Base-by-base conservation (phyloP, 2,888 invertebrate genomes). In the Luperina nickerlii region DNA sequence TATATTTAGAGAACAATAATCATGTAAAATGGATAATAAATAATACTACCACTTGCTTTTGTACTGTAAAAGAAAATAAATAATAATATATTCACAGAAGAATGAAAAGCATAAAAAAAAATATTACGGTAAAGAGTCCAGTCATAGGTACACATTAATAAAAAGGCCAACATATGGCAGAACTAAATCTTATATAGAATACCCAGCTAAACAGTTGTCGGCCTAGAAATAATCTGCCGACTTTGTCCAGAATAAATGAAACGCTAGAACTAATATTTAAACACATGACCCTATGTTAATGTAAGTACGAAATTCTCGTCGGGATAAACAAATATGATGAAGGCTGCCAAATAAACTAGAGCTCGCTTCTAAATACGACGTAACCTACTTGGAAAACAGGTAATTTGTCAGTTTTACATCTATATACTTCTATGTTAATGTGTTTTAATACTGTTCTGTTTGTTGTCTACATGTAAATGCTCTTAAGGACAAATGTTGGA, bases 281-380 rank as follows among this genome's bases (percentile, higher is more conserved):
- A 76, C 75, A 80, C 79, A 84, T 84, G 87, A 78, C 78, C 88
- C 74, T 72, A 80, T 84, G 87, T 86, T 87, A 88, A 87, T 88
- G 77, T 88, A 81, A 70, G 76, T n/a, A 65, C 66, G 76, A 81
- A 70, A 80, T 85, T 66, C 60, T 71, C 78, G 66, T 72, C 68
- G 74, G 82, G 78, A 74, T 78, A 81, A 88, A 84, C 78, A 90
- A 84, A 88, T 73, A 80, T 79, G 79, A 77, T 57, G 57, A 68
- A n/a, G 65, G 63, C 74, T 79, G 81, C 82, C 83, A 82, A 84
- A 89, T 85, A 82, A 79, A 80, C 83, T 81, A 80, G 76, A 69
- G 60, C 79, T 75, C 78, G 72, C 78, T 51, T 78, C 67, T 65
- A 76, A 82, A 84, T 62, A 82, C 79, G 69, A 76, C 76, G 80